Base-by-base conservation (phyloP, 2,113 vertebrate genomes). In the Numida meleagris region DNA sequence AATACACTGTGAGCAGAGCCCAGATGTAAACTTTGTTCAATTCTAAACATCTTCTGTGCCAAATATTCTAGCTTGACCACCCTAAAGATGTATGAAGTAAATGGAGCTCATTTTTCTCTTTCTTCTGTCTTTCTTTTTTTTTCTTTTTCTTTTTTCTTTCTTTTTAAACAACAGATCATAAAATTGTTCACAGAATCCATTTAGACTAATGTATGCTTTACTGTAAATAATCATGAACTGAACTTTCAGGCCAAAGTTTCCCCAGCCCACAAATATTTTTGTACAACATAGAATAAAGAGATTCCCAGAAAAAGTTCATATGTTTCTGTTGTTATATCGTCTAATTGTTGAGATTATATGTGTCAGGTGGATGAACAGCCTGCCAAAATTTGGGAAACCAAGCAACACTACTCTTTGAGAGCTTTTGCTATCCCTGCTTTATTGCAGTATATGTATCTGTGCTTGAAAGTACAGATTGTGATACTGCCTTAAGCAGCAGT, bases 51-150 rank as follows among this genome's bases (percentile, higher is more conserved):
- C 24, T 75, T 61, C 23, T 68, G 18, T 91, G 95, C 94, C 90
- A 96, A 94, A 23, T 84, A 83, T 90, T 86, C 70, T 81, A 93
- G 33, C 53, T 59, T 96, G 96, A 95, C 95, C 94, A 95, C 85
- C 89, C 79, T 68, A 72, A 72, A 93, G 88, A 76, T 94, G 76
- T 83, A 89, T 96, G 70, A 78, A 95, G 61, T 61, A 91, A 94
- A 95, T 91, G 76, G n/a, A 94, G 31, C 34, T 95, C 34, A 90
- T 97, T 95, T 96, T 94, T 95, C 76, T 91, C 45, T 77, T 93
- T 40, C 50, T 91, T 81, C 68, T 89, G 68, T 86, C 31, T 86
- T 15, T 31, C n/a, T 63, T 70, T 15, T 6, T 17, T 38, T 62
- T 27, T 38, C 14, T 61, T 61, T 38, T 25, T 38, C 9, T 33